Percentiles rank a stretch among this genome's conserved stretches.
phyloP scores from a whole-genome alignment of 2,888 invertebrate species.

The Melinopterus prodromus region DNA sequence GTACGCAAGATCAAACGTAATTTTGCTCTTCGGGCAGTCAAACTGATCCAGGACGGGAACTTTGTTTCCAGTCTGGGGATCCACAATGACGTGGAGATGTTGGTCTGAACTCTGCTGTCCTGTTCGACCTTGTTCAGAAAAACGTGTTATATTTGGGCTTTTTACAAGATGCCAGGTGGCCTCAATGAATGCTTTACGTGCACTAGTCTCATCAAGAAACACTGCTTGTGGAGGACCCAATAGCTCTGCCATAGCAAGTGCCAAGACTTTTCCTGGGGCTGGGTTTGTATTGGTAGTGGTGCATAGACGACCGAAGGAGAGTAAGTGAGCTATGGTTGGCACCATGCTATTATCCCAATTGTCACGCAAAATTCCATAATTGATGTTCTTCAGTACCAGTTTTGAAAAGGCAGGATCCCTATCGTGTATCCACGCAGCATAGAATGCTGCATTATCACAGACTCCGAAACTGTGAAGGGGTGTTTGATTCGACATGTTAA shows the following conservation, averaged over 20 bases:
- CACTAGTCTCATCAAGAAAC: not conserved
- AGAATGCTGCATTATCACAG: not conserved
- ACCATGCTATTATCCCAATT: not conserved
- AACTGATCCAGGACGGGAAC: not conserved
- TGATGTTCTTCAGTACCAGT: not conserved
- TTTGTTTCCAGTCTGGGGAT: not conserved
- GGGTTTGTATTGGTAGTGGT: not conserved
- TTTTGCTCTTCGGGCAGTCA: not conserved
- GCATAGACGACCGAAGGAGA: not conserved
- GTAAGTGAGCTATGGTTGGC: not conserved
- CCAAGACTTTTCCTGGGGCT: not conserved
- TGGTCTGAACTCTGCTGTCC: not conserved
- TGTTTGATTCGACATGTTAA: not conserved
- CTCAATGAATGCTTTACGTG: not conserved
- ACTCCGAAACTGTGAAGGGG: not conserved
- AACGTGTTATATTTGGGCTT: not conserved
- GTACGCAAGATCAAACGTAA: not conserved
- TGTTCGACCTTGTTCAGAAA: not conserved
- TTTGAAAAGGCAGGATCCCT: not conserved
- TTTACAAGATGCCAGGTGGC: not conserved
- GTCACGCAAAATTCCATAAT: not conserved
- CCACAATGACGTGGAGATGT: not conserved
- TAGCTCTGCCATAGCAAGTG: not conserved
- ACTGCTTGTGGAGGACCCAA: not conserved
- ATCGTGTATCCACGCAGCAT: not conserved